These are phyloP conservation scores for Alethe diademata DNA, from an alignment of 2,113 vertebrate species.

Conservation along the genomic window DNA sequence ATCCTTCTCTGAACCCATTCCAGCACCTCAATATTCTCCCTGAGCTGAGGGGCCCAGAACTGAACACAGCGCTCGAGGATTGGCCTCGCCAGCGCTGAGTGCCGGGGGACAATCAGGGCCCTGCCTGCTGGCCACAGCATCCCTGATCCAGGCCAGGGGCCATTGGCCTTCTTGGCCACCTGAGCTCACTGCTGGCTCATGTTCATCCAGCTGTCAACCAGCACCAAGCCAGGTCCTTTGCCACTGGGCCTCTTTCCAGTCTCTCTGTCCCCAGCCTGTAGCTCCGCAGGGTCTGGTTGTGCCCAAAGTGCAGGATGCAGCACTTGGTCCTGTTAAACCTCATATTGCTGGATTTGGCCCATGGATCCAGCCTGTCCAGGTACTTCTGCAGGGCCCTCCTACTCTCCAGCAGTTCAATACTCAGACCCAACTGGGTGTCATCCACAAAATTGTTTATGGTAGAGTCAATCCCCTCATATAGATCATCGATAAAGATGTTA, in stretches of 20 bases:
- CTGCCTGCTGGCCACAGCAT: neutral
- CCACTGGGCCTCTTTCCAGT: neutral
- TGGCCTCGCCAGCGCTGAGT: neutral
- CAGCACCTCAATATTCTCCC: neutral
- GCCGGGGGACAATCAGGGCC: no score
- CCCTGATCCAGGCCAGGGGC: neutral
- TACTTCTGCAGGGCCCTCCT: neutral
- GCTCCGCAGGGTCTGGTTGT: no score
- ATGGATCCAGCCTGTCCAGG: no score
- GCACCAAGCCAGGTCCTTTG: neutral
- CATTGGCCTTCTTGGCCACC: neutral
- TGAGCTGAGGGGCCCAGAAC: neutral
- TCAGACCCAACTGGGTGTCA: fast-evolving
- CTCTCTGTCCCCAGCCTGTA: neutral
- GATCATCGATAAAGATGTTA: neutral
- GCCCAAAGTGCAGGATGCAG: neutral
- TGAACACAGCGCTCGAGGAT: fast-evolving
- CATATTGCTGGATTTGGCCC: neutral
- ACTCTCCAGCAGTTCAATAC: neutral
- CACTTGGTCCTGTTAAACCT: neutral
- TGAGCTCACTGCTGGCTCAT: neutral
- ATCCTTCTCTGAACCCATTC: neutral
- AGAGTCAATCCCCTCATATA: neutral
- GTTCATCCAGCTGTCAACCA: neutral
- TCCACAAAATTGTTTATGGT: neutral